A percentile compares a stretch with the other conserved stretches of the same genome.
phyloP scores from a whole-genome alignment of 2,888 invertebrate species.

The Drosophila paramelanica region DNA sequence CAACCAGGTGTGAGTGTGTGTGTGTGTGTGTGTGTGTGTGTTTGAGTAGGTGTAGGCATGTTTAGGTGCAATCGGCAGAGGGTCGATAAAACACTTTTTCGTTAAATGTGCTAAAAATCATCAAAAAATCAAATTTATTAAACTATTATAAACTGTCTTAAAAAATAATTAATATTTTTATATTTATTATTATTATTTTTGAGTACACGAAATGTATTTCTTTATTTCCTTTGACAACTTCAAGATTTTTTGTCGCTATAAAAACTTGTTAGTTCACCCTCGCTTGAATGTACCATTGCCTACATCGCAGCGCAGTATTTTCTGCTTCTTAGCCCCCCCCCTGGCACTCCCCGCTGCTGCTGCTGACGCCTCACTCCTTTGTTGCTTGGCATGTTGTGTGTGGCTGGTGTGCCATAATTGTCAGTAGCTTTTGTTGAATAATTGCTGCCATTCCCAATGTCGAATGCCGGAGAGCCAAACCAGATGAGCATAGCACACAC shows the following conservation, averaged over 20 bases:
- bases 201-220: no score
- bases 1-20: constrained; percentile 28
- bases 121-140: no score
- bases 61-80: constrained; percentile 28
- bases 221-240: no score
- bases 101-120: no score
- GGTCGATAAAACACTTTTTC: constrained; percentile 20
- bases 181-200: no score
- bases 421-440: constrained; percentile 80
- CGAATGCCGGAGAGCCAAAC: constrained; percentile 65
- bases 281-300: constrained; percentile 19
- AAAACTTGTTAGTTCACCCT: constrained; percentile 30
- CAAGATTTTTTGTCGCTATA: no score
- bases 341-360: background rate
- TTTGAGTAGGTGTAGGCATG: background rate
- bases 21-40: constrained; percentile 9
- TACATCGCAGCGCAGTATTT: constrained; percentile 9
- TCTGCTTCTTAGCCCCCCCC: constrained; percentile 5
- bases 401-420: constrained; percentile 76
- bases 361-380: background rate
- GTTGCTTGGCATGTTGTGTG: constrained; percentile 49
- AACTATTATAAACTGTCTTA: no score
- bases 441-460: constrained; percentile 78
- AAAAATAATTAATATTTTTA: no score
- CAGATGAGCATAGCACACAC: constrained; percentile 55